Base-by-base conservation (phyloP, 2,888 invertebrate species). In the Ochropacha duplaris region DNA sequence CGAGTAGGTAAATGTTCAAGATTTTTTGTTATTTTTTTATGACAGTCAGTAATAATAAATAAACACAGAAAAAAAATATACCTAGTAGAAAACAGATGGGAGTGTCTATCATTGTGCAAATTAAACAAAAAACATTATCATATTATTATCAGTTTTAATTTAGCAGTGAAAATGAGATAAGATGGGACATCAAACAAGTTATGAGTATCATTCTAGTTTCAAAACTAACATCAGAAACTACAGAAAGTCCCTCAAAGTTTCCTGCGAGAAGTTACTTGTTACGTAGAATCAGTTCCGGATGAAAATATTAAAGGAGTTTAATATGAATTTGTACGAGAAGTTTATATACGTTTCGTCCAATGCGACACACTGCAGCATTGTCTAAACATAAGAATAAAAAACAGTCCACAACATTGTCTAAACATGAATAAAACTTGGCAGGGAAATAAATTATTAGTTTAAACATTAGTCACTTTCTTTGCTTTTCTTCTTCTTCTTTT, bases 151-250 rank as follows among this genome's bases (percentile, higher is more conserved):
- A 11, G 12, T 31, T 31, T 22, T 50, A 26, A 50, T 14, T 1
- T 51, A 57, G 44, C 51, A 22, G 44, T 36, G 31, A 60, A 59
- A 57, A 56, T 62, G 57, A 65, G 57, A 64, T 60, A 61, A 61
- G 58, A 60, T 56, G 51, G 54, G 66, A 64, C 59, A 68, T 68
- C 59, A 66, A 57, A 64, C 61, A 65, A 69, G 64, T 65, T 57
- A 58, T 55, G 56, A 63, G 58, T 67, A 71, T 71, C 67, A 77
- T 78, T 63, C 69, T 64, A 75, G 71, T 79, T 76, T 74, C 71
- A 70, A 71, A 80, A 77, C 74, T 78, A 75, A 72, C 76, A 77
- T 76, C 69, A 74, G 73, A 62, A 76, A 74, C 73, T 74, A 68
- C 64, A 69, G 69, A 68, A 78, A 77, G 71, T 72, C 65, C 56